phyloP scores from a whole-genome alignment of 2,888 invertebrate genomes.

The Tetrapedia diversipes region DNA sequence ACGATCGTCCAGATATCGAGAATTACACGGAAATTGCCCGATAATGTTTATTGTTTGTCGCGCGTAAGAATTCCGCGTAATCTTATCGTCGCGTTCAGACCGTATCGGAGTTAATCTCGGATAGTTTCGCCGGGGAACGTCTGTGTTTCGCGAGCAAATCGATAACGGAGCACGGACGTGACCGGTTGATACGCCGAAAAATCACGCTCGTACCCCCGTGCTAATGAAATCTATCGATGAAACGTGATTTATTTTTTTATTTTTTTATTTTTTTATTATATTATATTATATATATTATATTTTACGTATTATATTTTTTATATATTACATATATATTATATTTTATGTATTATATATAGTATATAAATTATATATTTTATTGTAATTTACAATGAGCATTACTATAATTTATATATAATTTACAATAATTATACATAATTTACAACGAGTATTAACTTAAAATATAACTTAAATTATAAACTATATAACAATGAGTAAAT shows the following conservation, averaged over 20 bases:
- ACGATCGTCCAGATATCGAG: background rate
- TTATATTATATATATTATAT: no score
- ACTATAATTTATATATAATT: no score
- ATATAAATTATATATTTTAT: no score
- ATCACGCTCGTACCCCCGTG: background rate
- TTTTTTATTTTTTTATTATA: no score
- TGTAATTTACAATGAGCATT: no score
- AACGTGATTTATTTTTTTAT: conserved; percentile 1
- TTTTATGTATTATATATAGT: no score
- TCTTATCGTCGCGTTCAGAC: conserved; percentile 28
- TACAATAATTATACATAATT: no score
- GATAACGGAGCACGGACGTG: conserved; percentile 11
- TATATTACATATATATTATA: no score
- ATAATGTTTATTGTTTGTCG: conserved; percentile 19
- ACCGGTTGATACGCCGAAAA: background rate
- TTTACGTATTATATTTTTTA: no score
- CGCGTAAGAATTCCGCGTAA: conserved; percentile 10
- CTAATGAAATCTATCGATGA: background rate
- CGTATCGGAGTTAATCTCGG: conserved; percentile 2
- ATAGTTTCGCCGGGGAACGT: conserved; percentile 2
- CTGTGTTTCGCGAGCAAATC: conserved; percentile 5
- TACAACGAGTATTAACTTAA: no score
- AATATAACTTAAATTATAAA: no score
- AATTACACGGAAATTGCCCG: background rate
- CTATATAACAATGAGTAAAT: no score